Base-by-base conservation (phyloP, 1,140 invertebrate species). In the Caenorhabditis inopinata region DNA sequence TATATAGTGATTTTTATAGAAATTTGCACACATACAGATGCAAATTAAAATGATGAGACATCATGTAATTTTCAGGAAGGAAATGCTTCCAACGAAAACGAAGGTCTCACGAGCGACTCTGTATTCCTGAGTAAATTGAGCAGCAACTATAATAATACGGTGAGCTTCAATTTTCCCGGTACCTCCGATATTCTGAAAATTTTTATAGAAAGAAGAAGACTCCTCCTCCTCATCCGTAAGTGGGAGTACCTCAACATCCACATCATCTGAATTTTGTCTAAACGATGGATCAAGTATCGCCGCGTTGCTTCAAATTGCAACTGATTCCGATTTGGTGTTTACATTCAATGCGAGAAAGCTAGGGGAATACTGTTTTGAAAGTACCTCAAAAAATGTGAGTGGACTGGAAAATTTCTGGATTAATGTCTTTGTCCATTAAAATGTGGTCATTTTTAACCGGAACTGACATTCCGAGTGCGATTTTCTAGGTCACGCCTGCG, bases 281-380 rank as follows among this genome's bases (percentile, higher is more conserved):
- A 75, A 38, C 14, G 73, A 80, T 21, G 79, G 73, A 16, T 46
- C 58, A n/a, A 46, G 42, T 45, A 79, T 76, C 23, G 47, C 73
- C 2, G 73, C 74, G 2, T 74, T 80, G 11, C 32, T 81, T 18
- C 75, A 81, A 48, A 79, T 79, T 23, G 78, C 78, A 1, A 68
- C 78, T 0, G 80, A 81, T 48, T 77, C 80, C 18, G 80, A 81
- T 27, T 32, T 81, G 11, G 46, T 68, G 0, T 81, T 81, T 27
- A 78, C 80, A 3, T 81, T 81, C 29, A 81, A 81, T 25, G 81
- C 80, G 14, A 53, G 80, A 14, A 76, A 75, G 27, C 11, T n/a
- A 7, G 80, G 74, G 0, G 80, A 81, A 38, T 81, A 76, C 23
- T 81, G 80, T 42, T 81, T 81, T 42, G 77, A 68, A 25, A 47